phyloP scores from a whole-genome alignment of 2,113 vertebrate genomes.

The Thomomys bottae region DNA sequence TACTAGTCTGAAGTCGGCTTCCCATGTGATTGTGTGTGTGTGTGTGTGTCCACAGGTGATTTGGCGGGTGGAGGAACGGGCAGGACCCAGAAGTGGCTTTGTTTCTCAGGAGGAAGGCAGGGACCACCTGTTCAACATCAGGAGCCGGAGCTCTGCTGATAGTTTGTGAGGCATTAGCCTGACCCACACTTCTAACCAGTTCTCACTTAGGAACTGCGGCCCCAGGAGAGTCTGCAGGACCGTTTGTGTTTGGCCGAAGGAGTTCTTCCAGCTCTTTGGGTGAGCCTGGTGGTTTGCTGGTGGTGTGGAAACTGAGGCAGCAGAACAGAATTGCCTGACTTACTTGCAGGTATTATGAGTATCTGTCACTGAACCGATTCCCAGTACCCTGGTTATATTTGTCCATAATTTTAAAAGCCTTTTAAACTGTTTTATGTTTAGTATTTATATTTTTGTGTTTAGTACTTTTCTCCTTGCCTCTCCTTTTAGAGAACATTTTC shows the following conservation, averaged over 20 bases:
- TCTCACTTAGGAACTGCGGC: background rate
- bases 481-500: background rate
- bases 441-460: too few relatives aligned
- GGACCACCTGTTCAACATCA: fast-evolving
- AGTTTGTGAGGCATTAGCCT: background rate
- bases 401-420: background rate
- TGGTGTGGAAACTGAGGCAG: background rate
- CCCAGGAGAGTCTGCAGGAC: background rate
- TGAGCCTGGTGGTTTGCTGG: background rate
- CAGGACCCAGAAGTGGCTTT: background rate
- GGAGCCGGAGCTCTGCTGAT: background rate
- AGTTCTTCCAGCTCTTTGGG: background rate
- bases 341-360: too few relatives aligned
- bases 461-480: background rate
- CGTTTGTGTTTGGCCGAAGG: background rate
- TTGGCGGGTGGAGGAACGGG: background rate
- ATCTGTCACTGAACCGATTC: background rate
- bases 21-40: too few relatives aligned
- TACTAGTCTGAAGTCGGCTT: background rate
- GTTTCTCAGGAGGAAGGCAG: fast-evolving
- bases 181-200: background rate
- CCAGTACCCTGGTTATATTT: background rate
- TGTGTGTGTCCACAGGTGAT: background rate
- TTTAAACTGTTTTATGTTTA: background rate
- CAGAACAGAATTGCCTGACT: background rate